Evolutionary conservation across 2,113 vertebrate species (phyloP), one percentile per base, ranked within the genome.

Genomic region (Taurulus bubalis): DNA sequence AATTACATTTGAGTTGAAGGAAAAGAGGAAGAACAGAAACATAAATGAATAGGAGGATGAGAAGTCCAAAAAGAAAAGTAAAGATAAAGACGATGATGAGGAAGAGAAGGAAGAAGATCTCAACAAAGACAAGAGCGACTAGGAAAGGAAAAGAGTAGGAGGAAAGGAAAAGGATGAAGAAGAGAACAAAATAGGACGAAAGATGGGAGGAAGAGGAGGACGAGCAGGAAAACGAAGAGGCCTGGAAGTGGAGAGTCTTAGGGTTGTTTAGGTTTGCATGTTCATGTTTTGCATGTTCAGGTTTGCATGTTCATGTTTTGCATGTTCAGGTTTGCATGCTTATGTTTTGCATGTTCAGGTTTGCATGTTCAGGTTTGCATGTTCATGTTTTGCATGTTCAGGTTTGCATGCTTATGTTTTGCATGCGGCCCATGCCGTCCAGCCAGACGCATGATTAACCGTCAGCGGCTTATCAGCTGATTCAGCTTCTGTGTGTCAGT

Each of bases 401-500:
- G n/a, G n/a, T n/a, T n/a, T n/a, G n/a, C n/a, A n/a, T n/a, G n/a
- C n/a, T n/a, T n/a, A n/a, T n/a, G n/a, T n/a, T n/a, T 81, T 72
- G 63, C 82, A 74, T 53, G 28, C 71, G 65, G 58, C 60, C 66
- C 67, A 62, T 55, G 47, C 79, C 66, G 79, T 86, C 83, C 74
- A 68, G 62, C 62, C 85, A 75, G 82, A 88, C 56, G 76, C 71
- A 62, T 87, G 87, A 91, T 91, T 75, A 79, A 87, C 83, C 75
- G 85, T 75, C 80, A 14, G 22, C 32, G 11, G 86, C 83, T 86
- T 89, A 91, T 91, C 89, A 84, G 74, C 80, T 87, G 84, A 88
- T 89, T 87, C 89, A 91, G 91, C 87, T 90, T 89, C 73, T 88
- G 76, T 34, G 71, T 49, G 75, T 55, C 20, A 59, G 51, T 75